phyloP scores from a whole-genome alignment of 2,797 vertebrate species.

The Xerus rutilus region DNA sequence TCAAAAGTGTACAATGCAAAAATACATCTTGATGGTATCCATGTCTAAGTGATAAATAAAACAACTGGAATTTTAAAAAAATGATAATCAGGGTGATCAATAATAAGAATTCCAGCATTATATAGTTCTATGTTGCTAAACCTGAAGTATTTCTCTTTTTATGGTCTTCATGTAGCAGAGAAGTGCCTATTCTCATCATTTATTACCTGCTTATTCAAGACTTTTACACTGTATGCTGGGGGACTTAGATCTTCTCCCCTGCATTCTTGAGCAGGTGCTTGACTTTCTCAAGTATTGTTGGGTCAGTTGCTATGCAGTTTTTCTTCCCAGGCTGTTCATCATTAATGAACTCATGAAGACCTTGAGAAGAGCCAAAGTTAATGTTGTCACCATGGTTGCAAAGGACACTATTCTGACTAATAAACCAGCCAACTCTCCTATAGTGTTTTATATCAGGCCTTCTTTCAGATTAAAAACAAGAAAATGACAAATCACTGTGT shows the following conservation, averaged over 20 bases:
- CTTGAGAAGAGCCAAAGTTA: not conserved
- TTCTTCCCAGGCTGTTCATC: not conserved
- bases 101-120: not conserved
- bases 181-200: not conserved
- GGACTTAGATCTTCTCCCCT: not conserved
- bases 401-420: not conserved
- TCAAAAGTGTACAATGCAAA: not conserved
- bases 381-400: not conserved
- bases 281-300: not conserved
- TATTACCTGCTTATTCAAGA: not conserved
- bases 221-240: not conserved
- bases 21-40: not conserved
- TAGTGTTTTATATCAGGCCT: not conserved
- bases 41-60: conserved; percentile 8
- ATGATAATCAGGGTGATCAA: not conserved
- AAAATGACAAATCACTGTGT: not conserved
- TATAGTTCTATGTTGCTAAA: not conserved
- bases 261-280: not conserved
- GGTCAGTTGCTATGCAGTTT: not conserved
- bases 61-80: not conserved
- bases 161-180: not conserved
- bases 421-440: not conserved
- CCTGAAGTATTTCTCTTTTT: not conserved
- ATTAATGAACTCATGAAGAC: not conserved
- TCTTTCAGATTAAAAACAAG: not conserved